phyloP scores from a whole-genome alignment of 2,113 vertebrate species.

The Mionectes macconnelli region DNA sequence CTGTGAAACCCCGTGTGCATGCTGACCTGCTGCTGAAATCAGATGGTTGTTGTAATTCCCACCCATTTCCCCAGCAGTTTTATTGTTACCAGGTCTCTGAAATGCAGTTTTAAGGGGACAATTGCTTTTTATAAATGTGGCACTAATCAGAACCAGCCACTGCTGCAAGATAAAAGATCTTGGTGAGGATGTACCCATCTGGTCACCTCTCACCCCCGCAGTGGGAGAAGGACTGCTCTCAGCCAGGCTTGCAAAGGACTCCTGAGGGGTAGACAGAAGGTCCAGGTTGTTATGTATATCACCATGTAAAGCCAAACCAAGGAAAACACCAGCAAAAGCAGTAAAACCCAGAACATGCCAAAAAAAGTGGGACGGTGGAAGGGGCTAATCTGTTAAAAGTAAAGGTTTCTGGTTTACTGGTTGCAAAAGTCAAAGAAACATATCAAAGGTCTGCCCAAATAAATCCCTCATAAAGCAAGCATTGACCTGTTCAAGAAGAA shows the following conservation, averaged over 20 bases:
- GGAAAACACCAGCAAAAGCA: neutral
- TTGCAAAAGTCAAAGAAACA: neutral
- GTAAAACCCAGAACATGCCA: neutral
- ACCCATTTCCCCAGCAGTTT: neutral
- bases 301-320: neutral
- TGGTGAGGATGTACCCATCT: neutral
- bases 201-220: neutral
- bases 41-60: neutral
- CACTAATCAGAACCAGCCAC: neutral
- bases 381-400: neutral
- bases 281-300: neutral
- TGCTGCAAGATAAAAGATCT: neutral
- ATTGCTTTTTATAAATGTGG: neutral
- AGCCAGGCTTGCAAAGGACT: neutral
- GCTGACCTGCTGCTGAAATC: neutral
- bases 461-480: slow-evolving; percentile 10
- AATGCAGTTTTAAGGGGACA: neutral
- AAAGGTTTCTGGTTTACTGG: neutral
- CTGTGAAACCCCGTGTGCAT: rapidly evolving
- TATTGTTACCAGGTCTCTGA: rapidly evolving
- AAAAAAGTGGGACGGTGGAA: neutral
- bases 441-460: neutral
- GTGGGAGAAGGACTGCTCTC: neutral
- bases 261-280: neutral
- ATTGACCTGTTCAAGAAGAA: neutral